Conservation (phyloP, 2,888 invertebrate genomes). For the Hetaerina titia region DNA sequence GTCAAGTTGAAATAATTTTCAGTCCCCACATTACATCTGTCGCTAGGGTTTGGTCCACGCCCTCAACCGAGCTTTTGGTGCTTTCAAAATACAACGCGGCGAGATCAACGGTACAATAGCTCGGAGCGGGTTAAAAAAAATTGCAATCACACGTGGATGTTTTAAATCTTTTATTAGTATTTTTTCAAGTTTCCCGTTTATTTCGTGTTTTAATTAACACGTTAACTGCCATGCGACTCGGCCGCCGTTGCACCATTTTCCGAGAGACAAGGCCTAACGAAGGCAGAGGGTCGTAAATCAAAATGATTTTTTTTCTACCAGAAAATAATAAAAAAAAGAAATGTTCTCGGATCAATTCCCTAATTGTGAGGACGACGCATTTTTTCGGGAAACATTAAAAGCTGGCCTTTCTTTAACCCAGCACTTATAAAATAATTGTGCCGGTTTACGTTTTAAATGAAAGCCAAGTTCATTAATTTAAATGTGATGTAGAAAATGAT, state of each 20-base stretch:
- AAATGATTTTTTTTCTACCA: not conserved
- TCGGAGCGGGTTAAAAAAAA: not conserved
- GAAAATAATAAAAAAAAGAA: slow-evolving; percentile 9
- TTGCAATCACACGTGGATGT: not conserved
- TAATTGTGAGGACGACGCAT: slow-evolving; percentile 31
- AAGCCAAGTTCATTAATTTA: slow-evolving; percentile 51
- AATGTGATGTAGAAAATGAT: slow-evolving; percentile 16
- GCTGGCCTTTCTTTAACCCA: not conserved
- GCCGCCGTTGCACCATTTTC: slow-evolving; percentile 4
- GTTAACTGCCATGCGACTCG: slow-evolving; percentile 48
- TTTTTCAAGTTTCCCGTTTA: not conserved
- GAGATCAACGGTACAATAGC: not conserved
- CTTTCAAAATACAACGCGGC: not conserved
- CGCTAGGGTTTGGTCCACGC: not conserved
- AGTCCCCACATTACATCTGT: not conserved
- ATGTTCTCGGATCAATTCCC: slow-evolving; percentile 40
- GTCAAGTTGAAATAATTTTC: not conserved
- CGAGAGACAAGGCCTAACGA: slow-evolving; percentile 31
- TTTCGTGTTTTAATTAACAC: slow-evolving; percentile 62
- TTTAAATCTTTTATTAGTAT: not conserved
- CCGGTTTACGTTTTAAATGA: slow-evolving; percentile 2
- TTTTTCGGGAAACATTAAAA: slow-evolving; percentile 36
- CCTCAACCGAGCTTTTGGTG: not conserved
- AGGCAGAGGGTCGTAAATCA: slow-evolving; percentile 45
- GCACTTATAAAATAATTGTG: not conserved